These are phyloP conservation scores for Heliconius ismenius DNA, from an alignment of 2,888 invertebrate genomes.

Conservation along the genomic window DNA sequence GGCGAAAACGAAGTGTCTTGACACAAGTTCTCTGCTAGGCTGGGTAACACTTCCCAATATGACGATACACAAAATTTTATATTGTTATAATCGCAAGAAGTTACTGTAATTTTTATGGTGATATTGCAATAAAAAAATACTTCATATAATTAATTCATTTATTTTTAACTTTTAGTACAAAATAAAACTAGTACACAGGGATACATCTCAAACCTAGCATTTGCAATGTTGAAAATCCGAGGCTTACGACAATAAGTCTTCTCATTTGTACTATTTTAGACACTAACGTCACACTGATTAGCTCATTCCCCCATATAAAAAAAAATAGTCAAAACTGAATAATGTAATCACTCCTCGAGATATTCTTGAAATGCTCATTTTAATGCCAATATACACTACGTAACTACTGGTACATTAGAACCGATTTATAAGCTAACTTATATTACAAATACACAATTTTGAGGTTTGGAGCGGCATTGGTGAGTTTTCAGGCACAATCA, in stretches of 20 bases:
- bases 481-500: constrained; percentile 80
- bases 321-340: constrained; percentile 76
- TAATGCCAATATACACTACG: constrained; percentile 66
- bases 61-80: background rate
- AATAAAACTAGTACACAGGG: constrained; percentile 83
- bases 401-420: constrained; percentile 68
- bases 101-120: background rate
- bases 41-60: no score
- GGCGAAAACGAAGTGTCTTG: background rate
- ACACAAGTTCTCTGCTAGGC: background rate
- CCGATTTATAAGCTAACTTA: constrained; percentile 67
- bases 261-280: constrained; percentile 84
- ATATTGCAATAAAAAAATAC: constrained; percentile 40
- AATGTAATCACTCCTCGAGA: constrained; percentile 79
- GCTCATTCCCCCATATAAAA: constrained; percentile 75
- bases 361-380: constrained; percentile 63
- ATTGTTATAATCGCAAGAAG: no score
- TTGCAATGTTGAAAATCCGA: constrained; percentile 82
- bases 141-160: constrained; percentile 75
- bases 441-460: constrained; percentile 74
- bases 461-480: constrained; percentile 81
- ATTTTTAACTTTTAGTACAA: constrained; percentile 83
- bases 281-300: constrained; percentile 80
- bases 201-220: constrained; percentile 83
- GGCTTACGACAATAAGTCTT: constrained; percentile 83